Conservation (phyloP, 2,797 vertebrate genomes). For the Amblyraja radiata region DNA sequence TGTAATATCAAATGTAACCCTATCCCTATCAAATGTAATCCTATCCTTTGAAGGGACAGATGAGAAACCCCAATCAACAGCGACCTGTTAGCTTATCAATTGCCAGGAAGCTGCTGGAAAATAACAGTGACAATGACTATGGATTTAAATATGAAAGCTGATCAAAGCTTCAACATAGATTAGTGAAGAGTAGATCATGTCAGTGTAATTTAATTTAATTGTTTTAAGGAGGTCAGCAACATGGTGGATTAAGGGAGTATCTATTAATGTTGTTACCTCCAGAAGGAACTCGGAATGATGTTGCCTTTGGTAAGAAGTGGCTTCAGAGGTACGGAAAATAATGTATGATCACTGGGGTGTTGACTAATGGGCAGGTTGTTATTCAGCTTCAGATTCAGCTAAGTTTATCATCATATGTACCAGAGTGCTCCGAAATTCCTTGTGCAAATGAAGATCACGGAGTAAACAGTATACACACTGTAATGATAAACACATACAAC, state of each 20-base stretch:
- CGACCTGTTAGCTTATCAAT: neutral
- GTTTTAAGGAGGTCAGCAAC: neutral
- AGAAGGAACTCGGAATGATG: neutral
- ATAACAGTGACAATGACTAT: neutral
- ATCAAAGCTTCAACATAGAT: neutral
- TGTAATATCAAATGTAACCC: too few relatives aligned
- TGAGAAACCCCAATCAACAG: neutral
- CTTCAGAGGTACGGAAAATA: too few relatives aligned
- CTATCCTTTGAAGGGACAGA: neutral
- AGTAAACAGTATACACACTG: too few relatives aligned
- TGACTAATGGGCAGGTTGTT: too few relatives aligned
- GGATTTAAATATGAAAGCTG: neutral
- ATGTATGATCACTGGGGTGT: too few relatives aligned
- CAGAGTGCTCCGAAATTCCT: too few relatives aligned
- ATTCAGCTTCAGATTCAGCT: too few relatives aligned
- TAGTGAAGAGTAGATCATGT: neutral
- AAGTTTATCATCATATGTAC: too few relatives aligned
- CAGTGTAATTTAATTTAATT: neutral
- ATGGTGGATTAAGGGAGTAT: neutral
- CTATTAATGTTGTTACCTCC: neutral
- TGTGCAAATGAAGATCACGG: too few relatives aligned
- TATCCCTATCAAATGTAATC: neutral
- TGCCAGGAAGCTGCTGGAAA: neutral
- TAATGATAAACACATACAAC: too few relatives aligned
- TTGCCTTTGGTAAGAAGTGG: too few relatives aligned